Evolutionary conservation across 2,888 invertebrate genomes (phyloP).

Genomic region (Drosophila setosimentum): DNA sequence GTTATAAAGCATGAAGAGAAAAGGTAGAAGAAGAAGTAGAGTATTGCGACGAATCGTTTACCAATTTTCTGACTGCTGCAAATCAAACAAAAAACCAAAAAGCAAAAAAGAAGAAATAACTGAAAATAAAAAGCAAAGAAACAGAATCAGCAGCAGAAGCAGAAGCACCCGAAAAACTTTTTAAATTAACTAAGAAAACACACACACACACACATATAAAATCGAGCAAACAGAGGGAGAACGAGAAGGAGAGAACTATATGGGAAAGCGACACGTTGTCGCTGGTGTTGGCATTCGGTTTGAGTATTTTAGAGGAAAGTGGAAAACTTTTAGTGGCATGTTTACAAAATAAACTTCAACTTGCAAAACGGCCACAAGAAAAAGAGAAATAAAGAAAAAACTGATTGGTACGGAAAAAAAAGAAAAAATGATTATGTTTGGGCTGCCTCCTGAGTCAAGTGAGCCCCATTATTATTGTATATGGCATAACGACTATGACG

Average conservation of each 20-base stretch:
- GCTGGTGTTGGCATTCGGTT: conserved; percentile 77
- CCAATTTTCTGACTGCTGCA: conserved; percentile 80
- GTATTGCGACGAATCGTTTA: conserved; percentile 76
- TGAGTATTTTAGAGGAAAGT: conserved; percentile 80
- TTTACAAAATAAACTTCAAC: conserved; percentile 78
- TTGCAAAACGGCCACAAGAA: conserved; percentile 59
- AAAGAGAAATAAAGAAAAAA: conserved; percentile 58
- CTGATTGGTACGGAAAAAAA: conserved; percentile 62
- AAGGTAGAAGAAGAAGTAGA: background rate
- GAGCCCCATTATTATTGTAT: conserved; percentile 46
- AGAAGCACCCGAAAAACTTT: conserved; percentile 67
- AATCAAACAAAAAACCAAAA: conserved; percentile 69
- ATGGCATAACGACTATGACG: conserved; percentile 51
- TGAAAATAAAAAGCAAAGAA: conserved; percentile 50
- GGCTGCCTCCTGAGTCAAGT: conserved; percentile 29
- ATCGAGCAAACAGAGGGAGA: background rate
- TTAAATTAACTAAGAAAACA: conserved; percentile 78
- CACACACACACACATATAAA: conserved; percentile 36
- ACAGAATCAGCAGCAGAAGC: conserved; percentile 47
- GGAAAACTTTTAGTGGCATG: conserved; percentile 81
- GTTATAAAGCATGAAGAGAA: conserved; percentile 17
- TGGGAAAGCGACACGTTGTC: conserved; percentile 58
- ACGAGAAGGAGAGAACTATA: background rate
- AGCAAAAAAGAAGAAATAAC: conserved; percentile 32
- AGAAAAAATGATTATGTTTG: conserved; percentile 55